These are phyloP conservation scores for chimpanzee (Pan troglodytes) DNA, from an alignment of 2,113 vertebrate genomes.

Conservation along the genomic window DNA sequence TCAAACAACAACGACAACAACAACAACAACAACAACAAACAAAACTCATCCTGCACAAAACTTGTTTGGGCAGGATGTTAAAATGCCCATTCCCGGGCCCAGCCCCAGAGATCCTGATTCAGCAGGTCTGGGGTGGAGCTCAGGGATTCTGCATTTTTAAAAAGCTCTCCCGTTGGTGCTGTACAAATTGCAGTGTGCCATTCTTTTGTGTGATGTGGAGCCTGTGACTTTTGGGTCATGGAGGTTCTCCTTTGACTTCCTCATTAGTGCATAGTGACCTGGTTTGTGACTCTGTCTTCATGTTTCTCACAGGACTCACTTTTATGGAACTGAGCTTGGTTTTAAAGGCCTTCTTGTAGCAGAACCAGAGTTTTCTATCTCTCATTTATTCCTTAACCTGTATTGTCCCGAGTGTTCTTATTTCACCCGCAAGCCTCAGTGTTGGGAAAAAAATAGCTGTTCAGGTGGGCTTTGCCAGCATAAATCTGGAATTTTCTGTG, in stretches of 20 bases:
- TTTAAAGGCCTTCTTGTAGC: background rate
- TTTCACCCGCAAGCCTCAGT: background rate
- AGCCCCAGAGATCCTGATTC: background rate
- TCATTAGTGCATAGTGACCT: background rate
- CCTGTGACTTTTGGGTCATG: background rate
- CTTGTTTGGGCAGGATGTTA: background rate
- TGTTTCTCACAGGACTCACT: background rate
- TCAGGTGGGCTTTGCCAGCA: background rate
- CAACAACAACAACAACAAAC: too few relatives aligned
- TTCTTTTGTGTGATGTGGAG: background rate
- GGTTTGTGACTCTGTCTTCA: background rate
- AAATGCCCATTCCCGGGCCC: background rate
- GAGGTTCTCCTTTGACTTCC: background rate
- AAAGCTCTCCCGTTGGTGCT: background rate
- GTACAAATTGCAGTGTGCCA: background rate
- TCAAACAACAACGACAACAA: too few relatives aligned
- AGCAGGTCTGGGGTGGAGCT: background rate
- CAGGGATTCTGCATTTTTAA: background rate
- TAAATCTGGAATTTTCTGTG: background rate
- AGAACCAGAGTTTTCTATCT: background rate
- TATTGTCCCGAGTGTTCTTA: background rate
- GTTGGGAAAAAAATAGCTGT: background rate
- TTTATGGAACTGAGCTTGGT: background rate
- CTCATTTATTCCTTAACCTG: background rate
- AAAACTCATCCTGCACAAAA: background rate